These are phyloP conservation scores for Chaetura pelagica DNA, from an alignment of 2,113 vertebrate species.

Conservation along the genomic window DNA sequence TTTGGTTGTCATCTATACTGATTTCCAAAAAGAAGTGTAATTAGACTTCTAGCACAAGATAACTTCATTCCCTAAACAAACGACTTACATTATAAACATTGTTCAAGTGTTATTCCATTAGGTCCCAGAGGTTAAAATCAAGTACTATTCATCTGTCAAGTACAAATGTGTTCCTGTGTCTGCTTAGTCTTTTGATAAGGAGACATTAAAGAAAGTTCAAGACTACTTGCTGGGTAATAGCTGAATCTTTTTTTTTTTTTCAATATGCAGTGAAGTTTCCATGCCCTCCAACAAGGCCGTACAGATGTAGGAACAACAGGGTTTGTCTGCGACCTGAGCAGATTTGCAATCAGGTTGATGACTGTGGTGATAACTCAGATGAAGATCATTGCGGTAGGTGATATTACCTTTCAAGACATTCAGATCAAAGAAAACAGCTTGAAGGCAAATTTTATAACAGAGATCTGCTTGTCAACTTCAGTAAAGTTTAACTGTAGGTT, in stretches of 20 bases:
- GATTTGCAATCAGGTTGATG: constrained; percentile 90
- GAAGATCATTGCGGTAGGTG: constrained; percentile 91
- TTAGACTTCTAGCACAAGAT: not conserved
- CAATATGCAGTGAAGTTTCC: constrained; percentile 83
- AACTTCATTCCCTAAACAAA: not conserved
- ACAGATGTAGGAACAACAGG: constrained; percentile 89
- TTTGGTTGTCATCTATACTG: not conserved
- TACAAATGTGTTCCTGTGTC: not conserved
- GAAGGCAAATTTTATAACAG: constrained; percentile 12
- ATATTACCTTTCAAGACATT: not conserved
- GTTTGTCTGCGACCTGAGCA: constrained; percentile 89
- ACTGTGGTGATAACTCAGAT: constrained; percentile 97
- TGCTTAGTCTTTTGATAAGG: not conserved
- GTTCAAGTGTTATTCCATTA: not conserved
- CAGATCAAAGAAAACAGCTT: constrained; percentile 19
- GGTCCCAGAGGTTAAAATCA: not conserved
- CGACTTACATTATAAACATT: not conserved
- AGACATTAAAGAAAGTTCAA: not conserved
- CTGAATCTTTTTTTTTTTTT: not conserved
- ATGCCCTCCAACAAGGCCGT: constrained; percentile 90
- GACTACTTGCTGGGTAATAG: not conserved
- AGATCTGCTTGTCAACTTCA: constrained; percentile 53
- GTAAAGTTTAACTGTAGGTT: constrained; percentile 20
- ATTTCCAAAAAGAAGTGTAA: not conserved
- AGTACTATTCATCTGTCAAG: not conserved